phyloP scores from a whole-genome alignment of 2,888 invertebrate genomes.

The Platerodrilus igneus region DNA sequence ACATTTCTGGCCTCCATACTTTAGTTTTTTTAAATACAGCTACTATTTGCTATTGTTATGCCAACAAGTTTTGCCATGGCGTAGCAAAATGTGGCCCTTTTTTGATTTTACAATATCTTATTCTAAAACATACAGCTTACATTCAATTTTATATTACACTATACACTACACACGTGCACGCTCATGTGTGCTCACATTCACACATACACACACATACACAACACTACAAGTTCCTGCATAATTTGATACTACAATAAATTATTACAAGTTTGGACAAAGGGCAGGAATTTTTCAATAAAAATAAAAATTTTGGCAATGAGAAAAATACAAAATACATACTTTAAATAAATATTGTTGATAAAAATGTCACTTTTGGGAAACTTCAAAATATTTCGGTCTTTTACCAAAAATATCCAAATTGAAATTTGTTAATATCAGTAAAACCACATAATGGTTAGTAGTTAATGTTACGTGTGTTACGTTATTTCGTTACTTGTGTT shows the following conservation, averaged over 20 bases:
- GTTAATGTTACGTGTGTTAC: conserved; percentile 37
- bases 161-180: conserved; percentile 5
- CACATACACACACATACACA: conserved; percentile 5
- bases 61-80: conserved; percentile 4
- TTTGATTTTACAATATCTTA: conserved; percentile 14
- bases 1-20: conserved; percentile 48
- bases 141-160: too few relatives aligned
- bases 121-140: conserved; percentile 11
- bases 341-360: conserved; percentile 1
- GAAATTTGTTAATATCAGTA: conserved; percentile 15
- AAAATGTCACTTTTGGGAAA: conserved; percentile 27
- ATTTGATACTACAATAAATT: conserved; percentile 5
- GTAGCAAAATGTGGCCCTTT: conserved; percentile 11
- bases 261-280: conserved; percentile 1
- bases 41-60: not conserved
- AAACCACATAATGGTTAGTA: conserved; percentile 31
- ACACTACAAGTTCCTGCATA: conserved; percentile 11
- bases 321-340: conserved; percentile 8
- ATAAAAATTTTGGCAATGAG: conserved; percentile 13
- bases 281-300: conserved; percentile 1
- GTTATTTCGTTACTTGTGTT: conserved; percentile 26
- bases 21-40: conserved; percentile 36
- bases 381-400: conserved; percentile 17
- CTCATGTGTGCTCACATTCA: not conserved
- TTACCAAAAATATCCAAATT: conserved; percentile 15